phyloP scores from a whole-genome alignment of 1,140 invertebrate species.

The Aleiodes sp. region DNA sequence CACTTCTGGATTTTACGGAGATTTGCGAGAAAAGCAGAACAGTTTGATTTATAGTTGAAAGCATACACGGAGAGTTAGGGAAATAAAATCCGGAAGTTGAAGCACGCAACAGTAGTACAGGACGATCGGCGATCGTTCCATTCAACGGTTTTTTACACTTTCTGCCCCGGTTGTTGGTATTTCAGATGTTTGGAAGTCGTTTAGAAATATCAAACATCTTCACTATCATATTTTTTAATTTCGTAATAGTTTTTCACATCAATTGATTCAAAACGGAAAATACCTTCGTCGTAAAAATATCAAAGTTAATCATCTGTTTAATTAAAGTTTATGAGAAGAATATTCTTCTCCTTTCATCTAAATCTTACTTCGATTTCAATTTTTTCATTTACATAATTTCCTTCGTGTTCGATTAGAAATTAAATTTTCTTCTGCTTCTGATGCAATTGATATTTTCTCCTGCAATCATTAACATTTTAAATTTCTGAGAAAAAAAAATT shows the following conservation, averaged over 20 bases:
- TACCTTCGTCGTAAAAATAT: not conserved
- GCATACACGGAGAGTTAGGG: conserved; percentile 16
- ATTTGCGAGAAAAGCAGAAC: conserved; percentile 8
- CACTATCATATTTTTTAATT: not conserved
- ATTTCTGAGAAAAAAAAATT: too few relatives aligned
- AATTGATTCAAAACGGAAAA: not conserved
- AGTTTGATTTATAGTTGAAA: conserved; percentile 29
- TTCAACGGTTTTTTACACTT: conserved; percentile 58
- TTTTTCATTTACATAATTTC: too few relatives aligned
- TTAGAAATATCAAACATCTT: not conserved
- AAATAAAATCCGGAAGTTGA: conserved; percentile 52
- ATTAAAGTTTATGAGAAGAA: too few relatives aligned
- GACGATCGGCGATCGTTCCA: conserved; percentile 50
- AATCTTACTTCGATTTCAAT: too few relatives aligned
- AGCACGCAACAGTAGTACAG: conserved; percentile 40
- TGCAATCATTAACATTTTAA: too few relatives aligned
- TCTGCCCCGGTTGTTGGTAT: conserved; percentile 40
- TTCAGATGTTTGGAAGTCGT: conserved; percentile 28
- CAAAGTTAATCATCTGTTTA: too few relatives aligned
- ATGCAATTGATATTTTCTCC: too few relatives aligned
- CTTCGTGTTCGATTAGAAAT: too few relatives aligned
- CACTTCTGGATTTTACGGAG: not conserved
- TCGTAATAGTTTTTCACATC: conserved; percentile 1
- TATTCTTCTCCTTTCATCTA: too few relatives aligned
- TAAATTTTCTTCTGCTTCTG: too few relatives aligned